Conservation (phyloP, 2,113 vertebrate genomes). For the Hipposideros armiger region DNA sequence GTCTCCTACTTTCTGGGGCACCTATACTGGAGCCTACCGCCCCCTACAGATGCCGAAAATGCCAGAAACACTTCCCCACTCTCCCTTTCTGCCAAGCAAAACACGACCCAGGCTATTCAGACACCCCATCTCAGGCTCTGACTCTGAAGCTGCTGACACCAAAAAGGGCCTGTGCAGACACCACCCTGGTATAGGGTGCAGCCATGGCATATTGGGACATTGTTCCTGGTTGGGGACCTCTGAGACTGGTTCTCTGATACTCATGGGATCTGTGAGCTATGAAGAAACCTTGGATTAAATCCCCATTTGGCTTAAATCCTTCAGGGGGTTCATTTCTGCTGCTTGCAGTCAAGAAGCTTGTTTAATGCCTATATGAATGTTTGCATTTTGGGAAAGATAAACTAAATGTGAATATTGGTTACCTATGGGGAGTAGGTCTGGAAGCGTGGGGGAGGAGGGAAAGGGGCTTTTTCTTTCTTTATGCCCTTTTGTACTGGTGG, state of each 20-base stretch:
- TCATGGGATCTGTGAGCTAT: neutral
- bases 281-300: neutral
- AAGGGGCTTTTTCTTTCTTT: neutral
- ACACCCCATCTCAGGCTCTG: neutral
- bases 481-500: neutral
- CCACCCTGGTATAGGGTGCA: neutral
- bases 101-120: neutral
- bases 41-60: neutral
- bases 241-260: neutral
- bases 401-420: neutral
- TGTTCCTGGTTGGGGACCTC: neutral
- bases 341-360: neutral
- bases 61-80: neutral
- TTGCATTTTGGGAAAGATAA: neutral
- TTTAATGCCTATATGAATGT: neutral
- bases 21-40: neutral
- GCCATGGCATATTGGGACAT: neutral
- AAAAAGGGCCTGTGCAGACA: neutral
- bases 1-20: neutral
- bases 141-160: neutral
- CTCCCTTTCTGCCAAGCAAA: neutral
- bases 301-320: neutral
- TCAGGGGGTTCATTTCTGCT: neutral
- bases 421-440: neutral
- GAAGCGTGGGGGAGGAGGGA: neutral